phyloP scores from a whole-genome alignment of 2,113 vertebrate genomes.

The Cichladusa arquata region DNA sequence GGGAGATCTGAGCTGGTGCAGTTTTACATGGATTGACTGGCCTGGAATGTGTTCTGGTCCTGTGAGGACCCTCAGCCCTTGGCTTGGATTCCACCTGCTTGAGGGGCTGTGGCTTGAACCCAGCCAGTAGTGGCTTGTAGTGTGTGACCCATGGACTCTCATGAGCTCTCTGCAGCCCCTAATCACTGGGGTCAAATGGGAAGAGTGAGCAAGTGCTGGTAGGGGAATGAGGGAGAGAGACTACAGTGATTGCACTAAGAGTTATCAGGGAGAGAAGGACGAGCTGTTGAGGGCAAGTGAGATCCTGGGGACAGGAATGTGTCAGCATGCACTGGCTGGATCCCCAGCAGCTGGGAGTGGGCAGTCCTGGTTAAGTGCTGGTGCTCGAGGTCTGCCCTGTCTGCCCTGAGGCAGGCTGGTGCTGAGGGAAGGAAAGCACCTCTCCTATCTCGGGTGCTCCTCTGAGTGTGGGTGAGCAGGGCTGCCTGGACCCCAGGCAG shows the following conservation, averaged over 20 bases:
- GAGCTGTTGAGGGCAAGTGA: neutral
- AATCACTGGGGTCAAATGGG: neutral
- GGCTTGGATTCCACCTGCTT: neutral
- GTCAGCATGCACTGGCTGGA: neutral
- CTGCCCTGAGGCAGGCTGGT: neutral
- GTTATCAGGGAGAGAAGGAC: neutral
- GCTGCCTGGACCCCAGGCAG: neutral
- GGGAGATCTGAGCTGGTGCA: neutral
- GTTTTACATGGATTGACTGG: neutral
- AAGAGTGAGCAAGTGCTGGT: neutral
- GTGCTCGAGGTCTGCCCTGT: neutral
- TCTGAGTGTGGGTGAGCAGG: neutral
- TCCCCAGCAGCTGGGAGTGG: neutral
- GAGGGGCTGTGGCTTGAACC: neutral
- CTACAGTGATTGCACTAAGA: neutral
- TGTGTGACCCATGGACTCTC: neutral
- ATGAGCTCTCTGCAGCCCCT: neutral
- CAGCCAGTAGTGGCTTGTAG: neutral
- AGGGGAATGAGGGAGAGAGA: neutral
- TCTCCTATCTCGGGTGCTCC: neutral
- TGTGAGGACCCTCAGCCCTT: neutral
- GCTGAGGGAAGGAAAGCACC: neutral
- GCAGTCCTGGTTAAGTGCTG: neutral
- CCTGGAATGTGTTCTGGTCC: neutral
- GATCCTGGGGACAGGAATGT: neutral